Evolutionary conservation across 1,140 invertebrate species (phyloP).

Genomic region (Drosophila simulans): DNA sequence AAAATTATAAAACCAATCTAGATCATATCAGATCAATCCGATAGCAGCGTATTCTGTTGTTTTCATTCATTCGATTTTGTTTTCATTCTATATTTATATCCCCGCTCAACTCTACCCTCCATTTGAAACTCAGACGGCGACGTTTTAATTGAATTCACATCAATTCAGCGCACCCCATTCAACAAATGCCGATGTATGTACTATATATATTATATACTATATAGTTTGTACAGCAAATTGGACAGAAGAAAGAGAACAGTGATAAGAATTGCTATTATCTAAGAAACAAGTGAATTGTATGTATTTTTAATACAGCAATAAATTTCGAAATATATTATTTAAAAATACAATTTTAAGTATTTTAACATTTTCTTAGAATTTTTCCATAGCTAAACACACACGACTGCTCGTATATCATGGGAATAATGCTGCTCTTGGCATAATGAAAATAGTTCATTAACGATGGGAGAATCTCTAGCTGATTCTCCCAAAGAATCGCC

Average conservation of each 20-base stretch:
- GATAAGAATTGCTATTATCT: background rate
- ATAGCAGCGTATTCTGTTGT: constrained; percentile 23
- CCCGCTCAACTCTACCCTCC: background rate
- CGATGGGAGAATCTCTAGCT: background rate
- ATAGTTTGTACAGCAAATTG: constrained; percentile 3
- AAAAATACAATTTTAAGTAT: background rate
- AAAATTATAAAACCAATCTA: constrained; percentile 6
- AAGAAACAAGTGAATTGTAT: background rate
- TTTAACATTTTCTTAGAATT: background rate
- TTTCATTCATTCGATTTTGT: constrained; percentile 37
- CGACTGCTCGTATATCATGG: constrained; percentile 1
- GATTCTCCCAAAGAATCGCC: background rate
- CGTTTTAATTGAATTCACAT: constrained; percentile 68
- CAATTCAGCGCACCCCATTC: constrained; percentile 58
- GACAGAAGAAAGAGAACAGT: background rate
- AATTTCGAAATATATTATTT: background rate
- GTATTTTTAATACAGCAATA: background rate
- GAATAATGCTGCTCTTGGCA: constrained; percentile 2
- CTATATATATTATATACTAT: background rate
- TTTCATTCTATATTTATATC: constrained; percentile 21
- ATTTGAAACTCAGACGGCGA: constrained; percentile 13
- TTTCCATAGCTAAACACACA: background rate
- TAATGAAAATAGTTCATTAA: constrained; percentile 11
- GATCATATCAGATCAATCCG: constrained; percentile 36
- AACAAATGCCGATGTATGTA: background rate